Evolutionary conservation across 2,113 vertebrate genomes (phyloP), one percentile per base, ranked within the genome.

Genomic region (Aphyosemion australe): DNA sequence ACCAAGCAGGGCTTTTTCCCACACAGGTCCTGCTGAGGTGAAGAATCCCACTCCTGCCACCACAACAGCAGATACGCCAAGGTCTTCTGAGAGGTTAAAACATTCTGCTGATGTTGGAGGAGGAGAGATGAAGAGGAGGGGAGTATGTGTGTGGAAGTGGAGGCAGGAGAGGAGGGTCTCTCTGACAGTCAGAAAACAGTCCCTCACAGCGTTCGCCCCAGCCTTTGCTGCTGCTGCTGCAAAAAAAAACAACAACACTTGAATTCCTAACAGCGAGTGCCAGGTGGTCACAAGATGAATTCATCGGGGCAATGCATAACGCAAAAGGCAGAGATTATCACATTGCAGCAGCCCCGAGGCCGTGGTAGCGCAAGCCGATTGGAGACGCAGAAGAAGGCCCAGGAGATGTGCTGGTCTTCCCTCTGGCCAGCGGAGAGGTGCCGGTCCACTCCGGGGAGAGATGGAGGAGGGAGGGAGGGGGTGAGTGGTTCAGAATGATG

Each of bases 281-380:
- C 87, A 88, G 88, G 88, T 90, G 87, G 88, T 88, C 91, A 88
- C 88, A 87, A 77, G 89, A 91, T 87, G 87, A 88, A 89, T 88
- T 90, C 86, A 88, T 84, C 79, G 53, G 89, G 90, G 89, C 84
- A 79, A 87, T 82, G 85, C 86, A 85, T 84, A 87, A 88, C 83
- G 84, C 85, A 87, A 86, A 89, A 88, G 88, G 83, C 85, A 75
- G 84, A 89, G 88, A 91, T 90, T 87, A 90, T 80, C 84, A 79
- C 89, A 86, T 80, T 70, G 78, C 81, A 82, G 79, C 64, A 72
- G 84, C 85, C 76, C 83, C 45, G 64, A 74, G 88, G 88, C 85
- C 83, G 76, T 59, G 82, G 80, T 74, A 88, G 81, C 69, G 65
- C 78, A 46, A 69, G 80, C 84, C 89, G 90, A 89, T 90, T 89